phyloP scores from a whole-genome alignment of 2,888 invertebrate genomes.

The Acanthosepion lycidas region DNA sequence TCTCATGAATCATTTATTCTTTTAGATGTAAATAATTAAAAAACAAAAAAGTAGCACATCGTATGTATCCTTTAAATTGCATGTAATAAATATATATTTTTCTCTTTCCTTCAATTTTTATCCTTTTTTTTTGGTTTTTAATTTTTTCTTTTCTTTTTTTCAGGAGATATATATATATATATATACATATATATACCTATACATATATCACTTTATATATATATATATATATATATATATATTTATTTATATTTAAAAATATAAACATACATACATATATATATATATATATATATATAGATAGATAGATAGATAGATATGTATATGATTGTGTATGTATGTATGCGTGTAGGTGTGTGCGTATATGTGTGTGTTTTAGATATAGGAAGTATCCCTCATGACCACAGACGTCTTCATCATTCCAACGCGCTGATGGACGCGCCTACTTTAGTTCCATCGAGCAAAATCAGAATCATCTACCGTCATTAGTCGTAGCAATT shows the following conservation, averaged over 20 bases:
- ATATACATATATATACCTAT: neutral
- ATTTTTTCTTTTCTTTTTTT: neutral
- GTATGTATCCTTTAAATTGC: neutral
- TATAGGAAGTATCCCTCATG: neutral
- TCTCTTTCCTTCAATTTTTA: too few relatives aligned
- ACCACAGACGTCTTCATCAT: neutral
- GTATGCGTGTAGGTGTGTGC: neutral
- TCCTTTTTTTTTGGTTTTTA: neutral
- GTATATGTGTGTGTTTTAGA: neutral
- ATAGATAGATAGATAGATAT: neutral
- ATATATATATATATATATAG: neutral
- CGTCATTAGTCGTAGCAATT: neutral
- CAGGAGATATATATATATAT: neutral
- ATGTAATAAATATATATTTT: neutral
- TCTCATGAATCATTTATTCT: neutral
- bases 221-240: neutral
- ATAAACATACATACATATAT: neutral
- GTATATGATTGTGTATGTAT: neutral
- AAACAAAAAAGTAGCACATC: neutral
- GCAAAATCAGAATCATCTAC: neutral
- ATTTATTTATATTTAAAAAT: neutral
- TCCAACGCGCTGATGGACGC: conserved; percentile 33
- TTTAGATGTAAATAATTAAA: neutral
- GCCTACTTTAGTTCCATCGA: neutral
- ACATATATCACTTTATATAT: neutral